Evolutionary conservation across 1,140 invertebrate genomes (phyloP), one percentile per base, ranked within the genome.

Genomic region (Ectropis grisescens): DNA sequence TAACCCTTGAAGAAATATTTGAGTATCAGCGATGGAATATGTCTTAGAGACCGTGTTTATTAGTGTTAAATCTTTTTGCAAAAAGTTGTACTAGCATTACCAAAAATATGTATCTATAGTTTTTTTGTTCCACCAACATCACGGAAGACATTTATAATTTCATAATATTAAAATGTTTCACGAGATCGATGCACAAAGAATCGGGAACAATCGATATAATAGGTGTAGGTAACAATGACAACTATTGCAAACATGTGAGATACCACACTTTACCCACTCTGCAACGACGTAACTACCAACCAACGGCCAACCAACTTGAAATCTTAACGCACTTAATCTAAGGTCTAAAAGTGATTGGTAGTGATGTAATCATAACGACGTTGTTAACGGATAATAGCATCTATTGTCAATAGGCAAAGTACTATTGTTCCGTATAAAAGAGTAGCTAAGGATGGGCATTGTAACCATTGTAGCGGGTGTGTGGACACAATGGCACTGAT

Each of bases 101-200:
- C n/a, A n/a, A n/a, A n/a, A n/a, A n/a, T n/a, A n/a, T n/a, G n/a
- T n/a, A n/a, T n/a, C n/a, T n/a, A n/a, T n/a, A n/a, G n/a, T n/a
- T n/a, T n/a, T n/a, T n/a, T n/a, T n/a, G n/a, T n/a, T n/a, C n/a
- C n/a, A n/a, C n/a, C n/a, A 8, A 19, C 16, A 19, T 52, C 43
- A 59, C 67, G 69, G 68, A 67, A 80, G 70, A 80, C 72, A 57
- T 75, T 71, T 68, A 78, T 80, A 75, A 75, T 78, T 78, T 80
- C 62, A 67, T 71, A 74, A 75, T 75, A 80, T 80, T 78, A 80
- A 74, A 80, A 76, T 76, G 75, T 80, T 72, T 76, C 72, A 52
- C 71, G 76, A 71, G 70, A 75, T 78, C 54, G 47, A 31, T 36
- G 19, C 47, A 75, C 71, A 75, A 75, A 66, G 43, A 32, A 40